These are phyloP conservation scores for Doris montereyensis DNA, from an alignment of 2,888 invertebrate species.

Conservation along the genomic window DNA sequence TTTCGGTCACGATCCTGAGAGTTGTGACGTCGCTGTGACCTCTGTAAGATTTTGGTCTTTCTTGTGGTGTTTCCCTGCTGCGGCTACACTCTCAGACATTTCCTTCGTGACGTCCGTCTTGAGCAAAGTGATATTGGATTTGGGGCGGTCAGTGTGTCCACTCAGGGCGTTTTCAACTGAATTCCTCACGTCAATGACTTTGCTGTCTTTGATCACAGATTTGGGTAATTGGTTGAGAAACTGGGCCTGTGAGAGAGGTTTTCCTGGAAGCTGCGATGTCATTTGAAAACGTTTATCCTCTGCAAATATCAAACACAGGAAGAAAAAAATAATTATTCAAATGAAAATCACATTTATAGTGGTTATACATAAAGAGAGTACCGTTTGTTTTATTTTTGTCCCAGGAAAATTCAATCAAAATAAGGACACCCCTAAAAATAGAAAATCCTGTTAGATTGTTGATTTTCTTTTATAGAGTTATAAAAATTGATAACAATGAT, in stretches of 20 bases:
- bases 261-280: constrained; percentile 50
- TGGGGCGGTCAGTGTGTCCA: constrained; percentile 13
- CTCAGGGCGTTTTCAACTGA: constrained; percentile 58
- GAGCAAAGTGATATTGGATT: constrained; percentile 33
- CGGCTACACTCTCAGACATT: constrained; percentile 24
- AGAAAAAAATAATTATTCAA: too few relatives aligned
- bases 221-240: constrained; percentile 68
- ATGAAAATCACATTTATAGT: too few relatives aligned
- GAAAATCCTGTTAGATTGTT: too few relatives aligned
- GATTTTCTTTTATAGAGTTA: too few relatives aligned
- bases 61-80: not conserved
- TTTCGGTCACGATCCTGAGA: constrained; percentile 66
- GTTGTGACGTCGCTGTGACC: constrained; percentile 67
- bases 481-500: too few relatives aligned
- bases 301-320: too few relatives aligned
- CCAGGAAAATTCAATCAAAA: too few relatives aligned
- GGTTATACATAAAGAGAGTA: too few relatives aligned
- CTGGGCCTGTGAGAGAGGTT: constrained; percentile 61
- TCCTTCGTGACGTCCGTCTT: constrained; percentile 42
- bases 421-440: too few relatives aligned
- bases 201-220: constrained; percentile 67
- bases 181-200: constrained; percentile 68
- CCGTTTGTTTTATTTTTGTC: too few relatives aligned
- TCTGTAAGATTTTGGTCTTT: constrained; percentile 58
- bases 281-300: not conserved